Evolutionary conservation across 2,113 vertebrate species (phyloP).

Genomic region (Lanius collurio): DNA sequence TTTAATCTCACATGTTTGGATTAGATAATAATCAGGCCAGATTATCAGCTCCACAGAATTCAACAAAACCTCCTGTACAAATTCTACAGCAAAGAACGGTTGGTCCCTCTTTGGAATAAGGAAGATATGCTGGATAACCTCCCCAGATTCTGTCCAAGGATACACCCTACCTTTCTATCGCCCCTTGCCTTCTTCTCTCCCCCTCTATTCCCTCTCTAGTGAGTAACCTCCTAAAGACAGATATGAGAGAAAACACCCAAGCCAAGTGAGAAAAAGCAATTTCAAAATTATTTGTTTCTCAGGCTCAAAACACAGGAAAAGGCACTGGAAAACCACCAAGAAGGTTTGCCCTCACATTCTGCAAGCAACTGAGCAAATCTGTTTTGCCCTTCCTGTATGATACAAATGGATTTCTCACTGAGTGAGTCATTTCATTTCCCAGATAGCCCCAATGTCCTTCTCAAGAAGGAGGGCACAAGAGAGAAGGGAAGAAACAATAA

Average conservation of each 20-base stretch:
- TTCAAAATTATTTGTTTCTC: neutral
- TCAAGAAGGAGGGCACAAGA: neutral
- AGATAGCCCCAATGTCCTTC: neutral
- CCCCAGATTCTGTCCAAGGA: neutral
- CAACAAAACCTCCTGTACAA: neutral
- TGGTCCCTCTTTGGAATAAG: neutral
- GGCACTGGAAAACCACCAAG: neutral
- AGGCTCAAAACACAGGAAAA: neutral
- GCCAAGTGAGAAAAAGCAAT: neutral
- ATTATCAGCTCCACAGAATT: neutral
- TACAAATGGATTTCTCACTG: neutral
- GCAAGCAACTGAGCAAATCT: neutral
- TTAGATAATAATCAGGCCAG: neutral
- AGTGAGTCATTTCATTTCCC: slow-evolving; percentile 47
- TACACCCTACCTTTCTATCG: neutral
- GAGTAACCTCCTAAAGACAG: neutral
- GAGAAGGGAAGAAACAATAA: neutral
- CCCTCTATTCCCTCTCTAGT: neutral
- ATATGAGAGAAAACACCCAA: neutral
- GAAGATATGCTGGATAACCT: neutral
- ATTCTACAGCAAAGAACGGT: neutral
- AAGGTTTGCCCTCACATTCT: neutral
- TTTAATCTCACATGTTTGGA: neutral
- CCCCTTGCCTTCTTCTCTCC: neutral
- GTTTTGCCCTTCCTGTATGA: neutral